Percentiles rank a stretch among this genome's conserved stretches.
Conservation (phyloP, 2,888 invertebrate genomes). For the Chymomyza amoena region DNA sequence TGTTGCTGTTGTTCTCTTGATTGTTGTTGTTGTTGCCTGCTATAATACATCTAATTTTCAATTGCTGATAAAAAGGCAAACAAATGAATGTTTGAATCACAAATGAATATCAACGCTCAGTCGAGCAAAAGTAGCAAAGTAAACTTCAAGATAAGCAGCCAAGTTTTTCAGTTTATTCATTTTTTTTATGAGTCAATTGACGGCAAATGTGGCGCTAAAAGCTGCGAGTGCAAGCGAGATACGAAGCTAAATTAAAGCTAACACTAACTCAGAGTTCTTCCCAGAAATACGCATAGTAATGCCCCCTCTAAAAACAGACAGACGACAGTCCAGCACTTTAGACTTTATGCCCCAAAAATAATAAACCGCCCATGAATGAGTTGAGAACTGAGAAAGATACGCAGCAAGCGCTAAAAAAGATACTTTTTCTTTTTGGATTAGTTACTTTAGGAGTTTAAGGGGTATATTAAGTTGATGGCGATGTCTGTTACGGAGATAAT, state of each 20-base stretch:
- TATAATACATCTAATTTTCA: conserved; percentile 24
- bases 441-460: too few relatives aligned
- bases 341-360: background rate
- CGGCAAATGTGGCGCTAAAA: conserved; percentile 32
- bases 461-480: too few relatives aligned
- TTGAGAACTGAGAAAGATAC: conserved; percentile 10
- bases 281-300: conserved; percentile 61
- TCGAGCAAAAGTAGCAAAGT: conserved; percentile 10
- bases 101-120: conserved; percentile 5
- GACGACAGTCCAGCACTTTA: background rate
- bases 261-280: conserved; percentile 49
- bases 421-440: background rate
- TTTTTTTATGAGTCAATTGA: conserved; percentile 44
- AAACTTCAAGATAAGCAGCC: conserved; percentile 35
- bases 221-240: background rate
- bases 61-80: conserved; percentile 40
- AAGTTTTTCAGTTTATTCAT: background rate
- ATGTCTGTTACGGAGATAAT: too few relatives aligned
- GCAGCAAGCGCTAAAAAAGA: background rate
- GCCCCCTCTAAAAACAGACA: conserved; percentile 58
- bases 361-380: conserved; percentile 41
- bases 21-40: conserved; percentile 34
- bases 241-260: conserved; percentile 34
- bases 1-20: background rate
- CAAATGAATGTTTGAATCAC: conserved; percentile 8